These are phyloP conservation scores for Cosmopolites sordidus DNA, from an alignment of 2,888 invertebrate species.

Conservation along the genomic window DNA sequence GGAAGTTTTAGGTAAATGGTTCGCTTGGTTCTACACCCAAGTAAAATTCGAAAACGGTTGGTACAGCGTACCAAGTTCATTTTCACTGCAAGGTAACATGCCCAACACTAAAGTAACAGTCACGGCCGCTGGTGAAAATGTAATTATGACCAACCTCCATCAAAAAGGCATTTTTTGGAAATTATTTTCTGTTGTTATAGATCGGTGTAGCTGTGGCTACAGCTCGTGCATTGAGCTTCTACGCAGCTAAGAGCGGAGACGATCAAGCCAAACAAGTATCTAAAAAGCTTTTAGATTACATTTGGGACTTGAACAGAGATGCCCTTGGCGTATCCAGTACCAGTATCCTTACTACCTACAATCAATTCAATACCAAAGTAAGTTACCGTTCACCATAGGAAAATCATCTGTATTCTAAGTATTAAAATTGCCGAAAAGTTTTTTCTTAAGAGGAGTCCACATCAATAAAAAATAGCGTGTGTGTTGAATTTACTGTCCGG, in stretches of 20 bases:
- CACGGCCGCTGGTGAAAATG: background rate
- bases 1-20: constrained; percentile 29
- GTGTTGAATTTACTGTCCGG: no score
- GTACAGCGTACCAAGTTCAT: constrained; percentile 25
- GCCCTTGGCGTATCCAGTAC: background rate
- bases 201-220: constrained; percentile 29
- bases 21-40: constrained; percentile 26
- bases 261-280: background rate
- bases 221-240: constrained; percentile 30
- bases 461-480: no score
- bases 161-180: no score
- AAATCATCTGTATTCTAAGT: no score
- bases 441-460: no score
- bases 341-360: background rate
- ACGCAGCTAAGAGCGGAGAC: constrained; percentile 29
- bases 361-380: constrained; percentile 7
- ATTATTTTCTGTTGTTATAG: constrained; percentile 9
- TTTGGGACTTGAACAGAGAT: background rate
- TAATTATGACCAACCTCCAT: no score
- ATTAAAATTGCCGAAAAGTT: no score
- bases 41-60: constrained; percentile 15
- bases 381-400: no score
- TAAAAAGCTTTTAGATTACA: background rate
- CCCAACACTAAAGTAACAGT: constrained; percentile 29
- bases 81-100: constrained; percentile 29